Conservation (phyloP, 1,140 invertebrate genomes). For the Thalassaphorura encarpata region DNA sequence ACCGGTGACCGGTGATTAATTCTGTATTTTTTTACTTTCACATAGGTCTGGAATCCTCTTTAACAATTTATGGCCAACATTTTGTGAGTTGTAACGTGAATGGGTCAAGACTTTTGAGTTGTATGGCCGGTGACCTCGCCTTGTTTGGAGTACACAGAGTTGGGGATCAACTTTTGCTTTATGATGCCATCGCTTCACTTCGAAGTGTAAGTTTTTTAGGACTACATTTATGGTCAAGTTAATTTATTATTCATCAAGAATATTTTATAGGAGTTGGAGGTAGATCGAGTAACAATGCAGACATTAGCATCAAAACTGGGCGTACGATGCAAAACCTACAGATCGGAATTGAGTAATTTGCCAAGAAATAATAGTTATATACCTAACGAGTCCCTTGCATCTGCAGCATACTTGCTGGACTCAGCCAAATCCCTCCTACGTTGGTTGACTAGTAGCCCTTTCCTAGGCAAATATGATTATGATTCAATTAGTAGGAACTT, state of each 20-base stretch:
- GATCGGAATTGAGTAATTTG: constrained; percentile 22
- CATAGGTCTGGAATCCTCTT: constrained; percentile 18
- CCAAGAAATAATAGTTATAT: constrained; percentile 25
- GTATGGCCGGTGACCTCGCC: constrained; percentile 24
- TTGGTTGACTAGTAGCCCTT: constrained; percentile 29
- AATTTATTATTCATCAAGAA: neutral
- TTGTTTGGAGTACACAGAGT: constrained; percentile 20
- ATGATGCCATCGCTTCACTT: constrained; percentile 22
- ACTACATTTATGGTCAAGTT: neutral
- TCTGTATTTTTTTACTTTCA: too few relatives aligned
- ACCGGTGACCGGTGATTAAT: too few relatives aligned
- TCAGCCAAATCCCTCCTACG: constrained; percentile 21
- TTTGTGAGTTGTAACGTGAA: constrained; percentile 12
- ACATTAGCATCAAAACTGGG: constrained; percentile 20
- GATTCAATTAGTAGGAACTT: constrained; percentile 24
- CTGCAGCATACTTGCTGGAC: constrained; percentile 27
- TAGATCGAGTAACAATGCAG: constrained; percentile 24
- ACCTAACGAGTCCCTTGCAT: constrained; percentile 24
- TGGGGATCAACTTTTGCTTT: constrained; percentile 30
- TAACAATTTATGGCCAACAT: constrained; percentile 13
- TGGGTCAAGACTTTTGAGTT: constrained; percentile 18
- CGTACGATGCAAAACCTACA: constrained; percentile 28
- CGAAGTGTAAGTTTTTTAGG: constrained; percentile 11
- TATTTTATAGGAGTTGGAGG: constrained; percentile 22
- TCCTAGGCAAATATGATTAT: constrained; percentile 24